Evolutionary conservation across 2,797 vertebrate species (phyloP).

Genomic region (Pogonophryne albipinna): DNA sequence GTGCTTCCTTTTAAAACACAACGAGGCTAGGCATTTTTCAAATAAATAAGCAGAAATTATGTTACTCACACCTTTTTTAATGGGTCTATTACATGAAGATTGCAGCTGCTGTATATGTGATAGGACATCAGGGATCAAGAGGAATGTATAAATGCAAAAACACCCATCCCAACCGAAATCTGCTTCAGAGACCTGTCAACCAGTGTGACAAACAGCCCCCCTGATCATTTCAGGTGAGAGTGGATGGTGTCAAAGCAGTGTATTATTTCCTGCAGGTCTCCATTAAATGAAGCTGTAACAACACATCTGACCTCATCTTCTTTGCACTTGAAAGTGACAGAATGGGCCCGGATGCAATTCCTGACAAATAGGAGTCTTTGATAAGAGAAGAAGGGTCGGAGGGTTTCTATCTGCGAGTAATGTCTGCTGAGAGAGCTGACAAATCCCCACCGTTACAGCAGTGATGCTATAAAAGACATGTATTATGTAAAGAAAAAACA

Average conservation of each 20-base stretch:
- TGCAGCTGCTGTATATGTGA: slow-evolving; percentile 9
- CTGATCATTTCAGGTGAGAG: slow-evolving; percentile 23
- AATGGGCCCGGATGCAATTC: slow-evolving; percentile 37
- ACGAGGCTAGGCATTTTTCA: neutral
- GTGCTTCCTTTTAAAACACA: neutral
- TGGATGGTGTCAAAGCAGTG: slow-evolving; percentile 16
- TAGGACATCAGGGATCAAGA: slow-evolving; percentile 17
- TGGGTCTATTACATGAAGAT: neutral
- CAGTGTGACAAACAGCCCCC: slow-evolving; percentile 11
- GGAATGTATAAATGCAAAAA: slow-evolving; percentile 22
- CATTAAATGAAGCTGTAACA: slow-evolving; percentile 39
- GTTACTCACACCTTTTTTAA: neutral
- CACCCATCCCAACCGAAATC: slow-evolving; percentile 5
- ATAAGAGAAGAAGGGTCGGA: slow-evolving; percentile 25
- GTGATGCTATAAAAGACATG: slow-evolving; percentile 27
- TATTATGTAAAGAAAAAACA: slow-evolving; percentile 38
- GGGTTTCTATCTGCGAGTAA: slow-evolving; percentile 36
- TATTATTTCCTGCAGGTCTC: slow-evolving; percentile 41
- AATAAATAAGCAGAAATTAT: neutral
- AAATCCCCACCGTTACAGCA: slow-evolving; percentile 25
- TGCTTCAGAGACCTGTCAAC: neutral
- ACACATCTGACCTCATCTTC: slow-evolving; percentile 56
- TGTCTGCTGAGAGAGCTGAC: slow-evolving; percentile 19
- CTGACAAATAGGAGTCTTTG: slow-evolving; percentile 45
- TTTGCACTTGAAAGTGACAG: slow-evolving; percentile 26